Evolutionary conservation across 1,140 invertebrate genomes (phyloP).

Genomic region (Chionoecetes opilio): DNA sequence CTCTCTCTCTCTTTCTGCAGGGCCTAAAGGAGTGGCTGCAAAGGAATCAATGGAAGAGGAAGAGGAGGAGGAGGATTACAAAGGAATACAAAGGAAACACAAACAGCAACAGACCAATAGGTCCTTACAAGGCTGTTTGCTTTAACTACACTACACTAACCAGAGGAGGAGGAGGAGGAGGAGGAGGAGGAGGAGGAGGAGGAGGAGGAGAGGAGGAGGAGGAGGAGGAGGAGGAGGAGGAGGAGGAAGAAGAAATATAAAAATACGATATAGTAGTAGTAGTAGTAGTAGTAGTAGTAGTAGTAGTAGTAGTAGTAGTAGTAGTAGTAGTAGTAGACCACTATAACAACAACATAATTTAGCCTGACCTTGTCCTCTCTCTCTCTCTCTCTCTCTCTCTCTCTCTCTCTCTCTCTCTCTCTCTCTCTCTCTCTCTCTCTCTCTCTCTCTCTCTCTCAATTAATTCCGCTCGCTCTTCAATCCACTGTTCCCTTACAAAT

Average conservation of each 20-base stretch:
- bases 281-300: conserved; percentile 29
- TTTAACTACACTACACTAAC: no score
- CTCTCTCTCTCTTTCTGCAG: conserved; percentile 25
- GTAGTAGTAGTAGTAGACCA: not conserved
- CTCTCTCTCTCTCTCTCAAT: not conserved
- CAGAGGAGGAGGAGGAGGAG: not conserved
- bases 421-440: conserved; percentile 56
- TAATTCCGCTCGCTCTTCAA: no score
- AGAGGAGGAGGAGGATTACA: conserved; percentile 35
- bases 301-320: conserved; percentile 29
- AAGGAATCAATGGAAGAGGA: conserved; percentile 5
- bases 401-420: conserved; percentile 40
- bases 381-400: no score
- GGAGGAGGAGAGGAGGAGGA: no score
- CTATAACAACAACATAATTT: not conserved
- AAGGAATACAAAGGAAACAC: no score
- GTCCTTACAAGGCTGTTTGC: no score
- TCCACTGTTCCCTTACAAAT: no score
- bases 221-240: no score
- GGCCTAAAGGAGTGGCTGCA: not conserved
- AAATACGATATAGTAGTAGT: not conserved
- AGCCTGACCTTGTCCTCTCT: no score
- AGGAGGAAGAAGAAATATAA: no score
- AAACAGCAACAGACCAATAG: no score
- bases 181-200: no score